Base-by-base conservation (phyloP, 2,888 invertebrate genomes). In the Podabrus alpinus region DNA sequence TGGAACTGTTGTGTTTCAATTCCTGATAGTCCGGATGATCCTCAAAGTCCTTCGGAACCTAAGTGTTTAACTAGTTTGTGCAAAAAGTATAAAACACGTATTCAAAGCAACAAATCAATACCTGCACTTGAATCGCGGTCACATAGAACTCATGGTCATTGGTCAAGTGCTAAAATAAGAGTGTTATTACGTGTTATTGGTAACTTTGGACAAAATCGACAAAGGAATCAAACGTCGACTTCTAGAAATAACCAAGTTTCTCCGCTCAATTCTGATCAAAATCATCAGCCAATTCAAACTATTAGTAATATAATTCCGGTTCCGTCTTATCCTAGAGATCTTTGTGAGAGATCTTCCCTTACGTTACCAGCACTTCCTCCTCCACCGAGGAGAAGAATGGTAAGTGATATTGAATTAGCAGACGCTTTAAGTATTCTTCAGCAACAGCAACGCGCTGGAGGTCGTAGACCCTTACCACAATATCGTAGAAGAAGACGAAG, bases 1-100 rank as follows among this genome's bases (percentile, higher is more conserved):
- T 91, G 90, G 91, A 91, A 90, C 81, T 91, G 91, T 80, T 91
- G 91, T 80, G 86, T 89, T 62, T 89, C 88, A 29, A 90, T 90
- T 9, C 90, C 90, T 1, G 90, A 91, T 77, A 91, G 90, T 85
- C 91, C 91, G 0, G 90, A 90, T 82, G 88, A 90, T 81, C 89
- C 89, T 69, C 88, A 88, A 71, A 89, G 89, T 82, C 86, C 89
- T 1, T 80, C 83, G 16, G 86, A 86, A 77, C 85, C 86, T 4
- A 82, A 84, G 71, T 87, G 87, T 79, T 82, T 87, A 73, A 84
- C 87, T 80, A 85, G 86, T 29, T 79, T 87, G 24, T 87, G 87
- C 77, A 85, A 64, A 64, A 81, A 76, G 77, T 85, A 87, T 77
- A 86, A 85, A 74, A 81, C 82, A n/a, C 71, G 61, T 70, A 76